Conservation (phyloP, 2,797 vertebrate genomes). For the Hozukius guyotensis region DNA sequence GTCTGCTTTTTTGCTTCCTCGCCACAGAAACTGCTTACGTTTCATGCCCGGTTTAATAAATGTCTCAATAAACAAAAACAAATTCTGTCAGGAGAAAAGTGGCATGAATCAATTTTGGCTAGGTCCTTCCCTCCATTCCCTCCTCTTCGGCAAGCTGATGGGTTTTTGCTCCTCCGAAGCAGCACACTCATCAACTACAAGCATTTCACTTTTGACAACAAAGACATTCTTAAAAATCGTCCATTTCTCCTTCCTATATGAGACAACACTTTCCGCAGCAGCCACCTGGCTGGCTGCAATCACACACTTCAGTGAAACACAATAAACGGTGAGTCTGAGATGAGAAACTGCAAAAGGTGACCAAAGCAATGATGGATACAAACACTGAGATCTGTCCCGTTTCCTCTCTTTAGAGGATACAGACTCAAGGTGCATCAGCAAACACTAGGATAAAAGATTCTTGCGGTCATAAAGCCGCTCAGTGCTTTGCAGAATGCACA, state of each 20-base stretch:
- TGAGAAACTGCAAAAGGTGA: constrained; percentile 59
- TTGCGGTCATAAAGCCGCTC: background rate
- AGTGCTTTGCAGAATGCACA: background rate
- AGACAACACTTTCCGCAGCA: constrained; percentile 31
- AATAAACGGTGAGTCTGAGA: constrained; percentile 40
- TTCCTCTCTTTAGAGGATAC: background rate
- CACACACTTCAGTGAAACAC: constrained; percentile 61
- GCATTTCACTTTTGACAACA: constrained; percentile 49
- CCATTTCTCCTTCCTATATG: constrained; percentile 21
- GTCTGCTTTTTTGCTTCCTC: constrained; percentile 19
- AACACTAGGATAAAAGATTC: background rate
- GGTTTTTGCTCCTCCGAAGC: constrained; percentile 17
- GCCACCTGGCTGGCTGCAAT: constrained; percentile 33
- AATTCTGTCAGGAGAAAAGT: constrained; percentile 53
- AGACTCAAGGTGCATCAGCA: background rate
- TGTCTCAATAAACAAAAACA: constrained; percentile 59
- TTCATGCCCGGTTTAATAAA: constrained; percentile 68
- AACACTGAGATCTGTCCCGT: constrained; percentile 27
- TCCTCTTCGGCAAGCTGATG: constrained; percentile 13
- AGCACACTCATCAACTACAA: constrained; percentile 33
- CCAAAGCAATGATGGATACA: constrained; percentile 28
- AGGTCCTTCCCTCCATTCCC: background rate
- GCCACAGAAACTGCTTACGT: constrained; percentile 65
- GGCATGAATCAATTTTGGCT: constrained; percentile 49
- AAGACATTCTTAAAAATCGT: constrained; percentile 48